phyloP scores from a whole-genome alignment of 2,888 invertebrate genomes.

The Frankliniella intonsa region DNA sequence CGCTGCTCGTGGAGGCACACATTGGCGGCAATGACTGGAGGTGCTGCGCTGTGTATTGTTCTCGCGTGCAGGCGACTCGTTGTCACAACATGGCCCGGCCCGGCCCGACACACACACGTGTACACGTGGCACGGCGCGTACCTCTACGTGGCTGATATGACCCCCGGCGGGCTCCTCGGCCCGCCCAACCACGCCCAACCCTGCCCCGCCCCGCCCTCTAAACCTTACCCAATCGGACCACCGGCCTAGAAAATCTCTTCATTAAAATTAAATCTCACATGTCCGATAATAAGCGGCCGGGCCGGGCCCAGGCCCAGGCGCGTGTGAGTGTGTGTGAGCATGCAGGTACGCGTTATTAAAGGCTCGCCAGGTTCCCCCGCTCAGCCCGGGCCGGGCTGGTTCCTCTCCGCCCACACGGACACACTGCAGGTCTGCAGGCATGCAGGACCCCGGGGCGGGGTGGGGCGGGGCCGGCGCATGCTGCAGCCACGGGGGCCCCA shows the following conservation, averaged over 20 bases:
- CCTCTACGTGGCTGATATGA: no score
- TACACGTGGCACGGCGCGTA: neutral
- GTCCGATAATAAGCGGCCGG: neutral
- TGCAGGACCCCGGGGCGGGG: neutral
- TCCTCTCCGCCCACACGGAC: neutral
- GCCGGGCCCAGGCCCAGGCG: neutral
- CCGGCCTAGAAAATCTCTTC: neutral
- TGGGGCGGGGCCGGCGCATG: neutral
- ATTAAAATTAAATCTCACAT: neutral
- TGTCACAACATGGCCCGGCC: no score
- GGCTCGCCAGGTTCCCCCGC: neutral
- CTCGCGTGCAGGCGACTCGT: neutral
- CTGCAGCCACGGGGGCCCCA: neutral
- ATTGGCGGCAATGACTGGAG: neutral
- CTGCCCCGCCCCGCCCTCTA: neutral
- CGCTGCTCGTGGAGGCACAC: neutral
- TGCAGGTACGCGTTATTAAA: neutral
- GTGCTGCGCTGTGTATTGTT: neutral
- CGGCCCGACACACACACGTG: neutral
- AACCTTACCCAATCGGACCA: neutral
- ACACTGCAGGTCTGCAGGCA: neutral
- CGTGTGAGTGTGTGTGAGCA: neutral
- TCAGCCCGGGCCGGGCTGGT: neutral
- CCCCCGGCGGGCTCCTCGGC: neutral
- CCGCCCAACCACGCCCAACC: neutral